Conservation (phyloP, 2,113 vertebrate species). For the Alethe diademata region DNA sequence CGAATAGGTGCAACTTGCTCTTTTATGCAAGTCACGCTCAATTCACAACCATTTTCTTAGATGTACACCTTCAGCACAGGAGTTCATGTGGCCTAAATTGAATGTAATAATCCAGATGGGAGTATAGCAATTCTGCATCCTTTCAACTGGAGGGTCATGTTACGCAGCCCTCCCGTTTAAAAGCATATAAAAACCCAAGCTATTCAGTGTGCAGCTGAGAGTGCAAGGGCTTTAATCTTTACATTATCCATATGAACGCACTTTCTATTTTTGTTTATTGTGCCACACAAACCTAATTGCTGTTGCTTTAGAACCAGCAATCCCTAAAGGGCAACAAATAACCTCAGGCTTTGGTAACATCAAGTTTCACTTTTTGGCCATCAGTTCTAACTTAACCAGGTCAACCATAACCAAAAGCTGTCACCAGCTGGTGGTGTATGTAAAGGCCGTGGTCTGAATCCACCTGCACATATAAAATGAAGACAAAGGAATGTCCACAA, state of each 20-base stretch:
- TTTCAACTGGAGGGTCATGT: conserved; percentile 58
- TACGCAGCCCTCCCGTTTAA: conserved; percentile 52
- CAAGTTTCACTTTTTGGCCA: neutral
- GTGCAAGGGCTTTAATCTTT: conserved; percentile 52
- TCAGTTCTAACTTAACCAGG: neutral
- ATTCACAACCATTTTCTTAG: conserved; percentile 67
- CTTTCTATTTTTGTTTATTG: conserved; percentile 55
- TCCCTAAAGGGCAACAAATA: neutral
- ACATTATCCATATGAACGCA: neutral
- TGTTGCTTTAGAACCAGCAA: neutral
- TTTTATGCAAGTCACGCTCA: conserved; percentile 69
- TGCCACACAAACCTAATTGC: conserved; percentile 32
- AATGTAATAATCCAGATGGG: conserved; percentile 71
- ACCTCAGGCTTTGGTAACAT: neutral
- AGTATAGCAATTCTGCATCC: conserved; percentile 50
- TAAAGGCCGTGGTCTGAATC: neutral
- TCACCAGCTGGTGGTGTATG: neutral
- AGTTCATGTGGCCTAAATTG: conserved; percentile 68
- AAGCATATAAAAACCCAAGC: conserved; percentile 48
- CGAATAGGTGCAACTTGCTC: conserved; percentile 56
- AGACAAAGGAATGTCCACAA: neutral
- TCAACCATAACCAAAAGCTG: neutral
- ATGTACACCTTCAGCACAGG: conserved; percentile 67
- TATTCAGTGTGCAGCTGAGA: conserved; percentile 27
- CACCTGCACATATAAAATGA: neutral